phyloP scores from a whole-genome alignment of 2,113 vertebrate species.

The Syngnathus typhle region DNA sequence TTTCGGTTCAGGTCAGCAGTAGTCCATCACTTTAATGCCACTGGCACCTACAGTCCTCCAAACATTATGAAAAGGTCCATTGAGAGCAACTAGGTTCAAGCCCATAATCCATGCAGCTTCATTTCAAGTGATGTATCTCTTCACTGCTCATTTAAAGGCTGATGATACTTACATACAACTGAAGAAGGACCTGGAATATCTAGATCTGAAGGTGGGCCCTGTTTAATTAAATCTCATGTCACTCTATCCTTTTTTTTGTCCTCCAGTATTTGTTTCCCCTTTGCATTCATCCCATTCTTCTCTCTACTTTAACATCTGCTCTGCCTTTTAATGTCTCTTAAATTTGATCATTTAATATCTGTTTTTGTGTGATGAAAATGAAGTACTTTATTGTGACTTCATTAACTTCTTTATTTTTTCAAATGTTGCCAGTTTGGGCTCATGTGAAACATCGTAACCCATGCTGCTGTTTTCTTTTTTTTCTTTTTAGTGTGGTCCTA shows the following conservation, averaged over 20 bases:
- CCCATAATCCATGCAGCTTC: slow-evolving; percentile 51
- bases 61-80: slow-evolving; percentile 6
- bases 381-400: background rate
- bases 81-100: slow-evolving; percentile 36
- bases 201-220: slow-evolving; percentile 92
- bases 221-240: slow-evolving; percentile 41
- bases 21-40: too few species aligned
- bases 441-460: background rate
- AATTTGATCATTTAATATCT: background rate
- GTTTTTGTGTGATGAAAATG: background rate
- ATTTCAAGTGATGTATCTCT: slow-evolving; percentile 65
- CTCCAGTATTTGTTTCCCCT: slow-evolving; percentile 21
- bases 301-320: slow-evolving; percentile 14
- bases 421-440: background rate
- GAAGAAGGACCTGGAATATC: slow-evolving; percentile 98
- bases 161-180: slow-evolving; percentile 97
- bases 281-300: slow-evolving; percentile 31
- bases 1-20: too few species aligned
- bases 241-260: slow-evolving; percentile 42
- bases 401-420: background rate
- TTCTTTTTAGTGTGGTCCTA: too few species aligned
- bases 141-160: slow-evolving; percentile 77
- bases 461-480: background rate
- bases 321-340: slow-evolving; percentile 18
- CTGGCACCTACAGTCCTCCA: background rate